These are phyloP conservation scores for Pterocles gutturalis DNA, from an alignment of 2,113 vertebrate genomes.

Conservation along the genomic window DNA sequence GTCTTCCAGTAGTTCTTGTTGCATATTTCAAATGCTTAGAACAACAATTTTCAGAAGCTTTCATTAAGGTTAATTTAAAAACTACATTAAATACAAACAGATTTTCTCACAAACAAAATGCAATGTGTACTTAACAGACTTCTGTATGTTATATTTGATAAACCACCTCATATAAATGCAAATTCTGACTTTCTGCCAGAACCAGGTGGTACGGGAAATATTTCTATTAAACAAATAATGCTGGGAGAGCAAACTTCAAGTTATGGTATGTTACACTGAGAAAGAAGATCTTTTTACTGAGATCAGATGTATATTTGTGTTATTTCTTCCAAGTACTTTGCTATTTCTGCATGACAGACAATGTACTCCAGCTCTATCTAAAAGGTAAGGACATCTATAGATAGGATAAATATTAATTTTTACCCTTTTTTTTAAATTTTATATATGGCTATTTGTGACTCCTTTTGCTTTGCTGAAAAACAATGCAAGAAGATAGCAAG, in stretches of 20 bases:
- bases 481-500: not conserved
- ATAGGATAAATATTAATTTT: not conserved
- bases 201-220: conserved; percentile 87
- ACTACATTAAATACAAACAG: conserved; percentile 88
- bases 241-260: conserved; percentile 81
- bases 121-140: conserved; percentile 88
- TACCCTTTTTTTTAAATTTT: not conserved
- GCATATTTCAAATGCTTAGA: conserved; percentile 89
- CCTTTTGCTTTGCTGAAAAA: not conserved
- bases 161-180: conserved; percentile 91
- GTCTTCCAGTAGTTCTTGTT: conserved; percentile 81
- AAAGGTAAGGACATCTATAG: not conserved
- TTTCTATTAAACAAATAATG: conserved; percentile 89
- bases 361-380: not conserved
- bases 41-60: conserved; percentile 90
- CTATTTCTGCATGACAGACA: conserved; percentile 27
- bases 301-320: conserved; percentile 57
- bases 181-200: conserved; percentile 89
- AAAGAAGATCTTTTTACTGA: conserved; percentile 58
- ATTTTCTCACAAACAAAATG: conserved; percentile 89
- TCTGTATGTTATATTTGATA: conserved; percentile 89
- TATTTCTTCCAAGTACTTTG: conserved; percentile 57
- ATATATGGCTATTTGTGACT: not conserved
- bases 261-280: conserved; percentile 44
- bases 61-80: conserved; percentile 89